A percentile compares a stretch with the other conserved stretches of the same genome.
Evolutionary conservation across 2,888 invertebrate genomes (phyloP).

Genomic region (Gibbula magus): DNA sequence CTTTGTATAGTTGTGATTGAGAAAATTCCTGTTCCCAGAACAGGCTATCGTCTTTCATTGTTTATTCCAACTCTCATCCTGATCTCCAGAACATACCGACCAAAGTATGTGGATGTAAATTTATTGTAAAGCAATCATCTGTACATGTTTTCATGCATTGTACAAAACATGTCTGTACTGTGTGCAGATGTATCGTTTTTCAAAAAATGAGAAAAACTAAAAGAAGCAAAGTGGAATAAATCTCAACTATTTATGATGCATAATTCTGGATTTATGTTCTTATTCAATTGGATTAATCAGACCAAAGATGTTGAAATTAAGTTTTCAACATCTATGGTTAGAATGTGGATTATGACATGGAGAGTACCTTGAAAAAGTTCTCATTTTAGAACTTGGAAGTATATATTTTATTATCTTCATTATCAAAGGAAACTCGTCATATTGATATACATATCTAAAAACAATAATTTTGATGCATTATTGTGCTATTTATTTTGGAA

Average conservation of each 20-base stretch:
- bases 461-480: no score
- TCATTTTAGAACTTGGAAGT: no score
- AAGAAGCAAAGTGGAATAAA: slow-evolving; percentile 32
- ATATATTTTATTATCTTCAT: no score
- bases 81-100: slow-evolving; percentile 30
- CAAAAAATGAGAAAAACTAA: slow-evolving; percentile 25
- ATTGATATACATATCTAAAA: no score
- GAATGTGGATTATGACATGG: no score
- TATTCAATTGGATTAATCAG: neutral
- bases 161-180: slow-evolving; percentile 22
- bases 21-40: slow-evolving; percentile 14
- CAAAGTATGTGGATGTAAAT: slow-evolving; percentile 33
- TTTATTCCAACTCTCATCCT: slow-evolving; percentile 26
- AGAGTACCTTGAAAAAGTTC: no score
- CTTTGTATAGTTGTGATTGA: slow-evolving; percentile 4
- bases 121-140: slow-evolving; percentile 29
- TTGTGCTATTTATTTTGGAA: no score
- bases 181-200: slow-evolving; percentile 30
- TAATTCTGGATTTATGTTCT: slow-evolving; percentile 4
- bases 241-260: slow-evolving; percentile 30
- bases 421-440: no score
- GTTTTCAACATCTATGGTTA: neutral
- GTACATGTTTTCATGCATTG: slow-evolving; percentile 24
- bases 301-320: neutral
- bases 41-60: slow-evolving; percentile 30